Evolutionary conservation across 2,888 invertebrate genomes (phyloP), one percentile per base, ranked within the genome.

Genomic region (Trissolcus japonicus): DNA sequence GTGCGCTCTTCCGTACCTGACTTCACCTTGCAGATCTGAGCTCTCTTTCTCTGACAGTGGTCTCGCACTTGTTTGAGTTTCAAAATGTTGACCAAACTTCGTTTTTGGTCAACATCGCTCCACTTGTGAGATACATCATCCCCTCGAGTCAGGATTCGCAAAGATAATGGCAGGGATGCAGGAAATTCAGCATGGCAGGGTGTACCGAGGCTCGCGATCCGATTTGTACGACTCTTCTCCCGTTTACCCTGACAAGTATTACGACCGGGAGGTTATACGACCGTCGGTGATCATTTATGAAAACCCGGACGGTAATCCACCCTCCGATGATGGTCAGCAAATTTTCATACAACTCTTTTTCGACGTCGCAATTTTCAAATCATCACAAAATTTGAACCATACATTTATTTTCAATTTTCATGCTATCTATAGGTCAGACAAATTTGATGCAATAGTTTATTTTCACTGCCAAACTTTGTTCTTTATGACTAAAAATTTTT

Each of bases 191-290:
- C 86, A 85, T 67, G 83, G 85, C 25, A 80, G 80, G 29, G 86
- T 86, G n/a, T 86, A 86, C 67, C 83, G 86, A n/a, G 86, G 84
- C 6, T 81, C 82, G 29, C 76, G 82, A 11, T 62, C 50, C 14
- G 83, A 83, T 57, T 50, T 79, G 46, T 81, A 83, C 81, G 83
- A 84, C 14, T 21, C 51, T 3, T 51, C 46, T 60, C 54, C 57
- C 3, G 77, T 78, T 71, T 80, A 79, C 61, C 71, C 84, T 0
- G 79, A 81, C 4, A 84, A 80, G 60, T 87, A 86, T 67, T 82
- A 83, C 40, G 84, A 84, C 55, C 84, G 83, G 59, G 87, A 87
- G 82, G 85, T 89, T 83, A 87, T 89, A 71, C 83, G 84, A 60
- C 88, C 88, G 66, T 77, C 86, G 48, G 84, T 84, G 25, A 82